These are phyloP conservation scores for Epizoanthus fatuus DNA, from an alignment of 92 coral and sea anemone species.

Conservation along the genomic window DNA sequence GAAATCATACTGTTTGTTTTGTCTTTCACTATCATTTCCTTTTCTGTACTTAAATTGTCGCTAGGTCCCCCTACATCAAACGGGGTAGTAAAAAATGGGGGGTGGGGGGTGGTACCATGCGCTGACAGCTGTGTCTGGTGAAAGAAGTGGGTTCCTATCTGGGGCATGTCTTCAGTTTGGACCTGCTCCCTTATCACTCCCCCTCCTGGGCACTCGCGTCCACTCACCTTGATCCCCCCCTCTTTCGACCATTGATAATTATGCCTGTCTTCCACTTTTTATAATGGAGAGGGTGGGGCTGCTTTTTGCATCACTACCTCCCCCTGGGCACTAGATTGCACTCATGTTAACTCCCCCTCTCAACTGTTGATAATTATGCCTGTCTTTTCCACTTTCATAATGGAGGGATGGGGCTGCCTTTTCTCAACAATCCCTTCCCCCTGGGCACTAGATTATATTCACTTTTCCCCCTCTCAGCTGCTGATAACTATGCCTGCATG, in stretches of 20 bases:
- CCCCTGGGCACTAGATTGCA: not conserved
- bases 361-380: not conserved
- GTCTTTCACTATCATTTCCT: too few relatives aligned
- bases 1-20: too few relatives aligned
- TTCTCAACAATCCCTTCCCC: not conserved
- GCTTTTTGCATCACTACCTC: conserved; percentile 25
- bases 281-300: not conserved
- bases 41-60: too few relatives aligned
- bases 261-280: conserved; percentile 30
- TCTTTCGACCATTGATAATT: not conserved
- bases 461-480: not conserved
- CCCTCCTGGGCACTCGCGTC: not conserved
- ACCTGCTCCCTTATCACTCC: conserved; percentile 10
- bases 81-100: too few relatives aligned
- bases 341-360: not conserved
- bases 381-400: conserved; percentile 26
- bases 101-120: too few relatives aligned
- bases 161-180: too few relatives aligned
- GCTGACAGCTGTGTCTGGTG: too few relatives aligned
- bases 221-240: not conserved
- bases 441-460: not conserved
- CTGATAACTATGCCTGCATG: not conserved
- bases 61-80: too few relatives aligned
- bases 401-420: not conserved
- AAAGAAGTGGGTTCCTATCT: too few relatives aligned